These are phyloP conservation scores for Empidonax traillii DNA, from an alignment of 2,113 vertebrate genomes.

Conservation along the genomic window DNA sequence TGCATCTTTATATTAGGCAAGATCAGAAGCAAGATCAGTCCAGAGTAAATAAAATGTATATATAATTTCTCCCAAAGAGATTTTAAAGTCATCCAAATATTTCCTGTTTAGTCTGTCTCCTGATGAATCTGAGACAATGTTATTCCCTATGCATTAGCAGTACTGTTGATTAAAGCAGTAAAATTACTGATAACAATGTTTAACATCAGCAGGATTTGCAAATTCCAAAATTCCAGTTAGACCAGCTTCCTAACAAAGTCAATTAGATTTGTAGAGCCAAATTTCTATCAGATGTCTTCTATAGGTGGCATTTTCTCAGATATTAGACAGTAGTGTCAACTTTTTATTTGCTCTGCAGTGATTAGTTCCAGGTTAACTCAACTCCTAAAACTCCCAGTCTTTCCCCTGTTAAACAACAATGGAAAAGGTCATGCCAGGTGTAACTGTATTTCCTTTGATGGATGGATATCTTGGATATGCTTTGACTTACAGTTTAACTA, in stretches of 20 bases:
- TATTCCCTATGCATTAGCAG: not conserved
- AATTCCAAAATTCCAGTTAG: not conserved
- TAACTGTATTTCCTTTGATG: not conserved
- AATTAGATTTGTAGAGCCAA: not conserved
- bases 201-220: not conserved
- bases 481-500: not conserved
- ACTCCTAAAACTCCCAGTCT: not conserved
- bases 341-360: not conserved
- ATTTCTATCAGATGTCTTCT: not conserved
- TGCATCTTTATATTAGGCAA: not conserved
- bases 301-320: not conserved
- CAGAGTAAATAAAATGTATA: not conserved
- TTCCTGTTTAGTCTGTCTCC: conserved; percentile 49
- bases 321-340: not conserved
- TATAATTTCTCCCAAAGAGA: not conserved
- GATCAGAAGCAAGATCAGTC: not conserved
- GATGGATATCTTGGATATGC: not conserved
- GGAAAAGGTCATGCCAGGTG: not conserved
- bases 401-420: not conserved
- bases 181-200: not conserved
- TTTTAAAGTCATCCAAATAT: not conserved
- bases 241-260: not conserved
- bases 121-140: not conserved
- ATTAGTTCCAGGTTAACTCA: not conserved
- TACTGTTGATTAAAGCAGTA: conserved; percentile 17